Conservation (phyloP, 2,888 invertebrate species). For the Acanthopleura granulata region DNA sequence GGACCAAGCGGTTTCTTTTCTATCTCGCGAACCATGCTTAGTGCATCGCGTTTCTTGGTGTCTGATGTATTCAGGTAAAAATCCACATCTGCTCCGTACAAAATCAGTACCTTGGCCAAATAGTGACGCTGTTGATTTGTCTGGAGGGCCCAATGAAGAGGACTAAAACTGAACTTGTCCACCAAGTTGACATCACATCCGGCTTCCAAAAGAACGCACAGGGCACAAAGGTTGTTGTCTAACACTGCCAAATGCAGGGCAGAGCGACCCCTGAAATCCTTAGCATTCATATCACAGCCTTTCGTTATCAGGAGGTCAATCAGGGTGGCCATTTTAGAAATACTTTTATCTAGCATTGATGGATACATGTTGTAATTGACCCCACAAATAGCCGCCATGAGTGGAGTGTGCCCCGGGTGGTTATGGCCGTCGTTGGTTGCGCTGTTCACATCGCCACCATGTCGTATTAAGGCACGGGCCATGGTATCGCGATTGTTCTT, state of each 20-base stretch:
- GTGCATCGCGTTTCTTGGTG: background rate
- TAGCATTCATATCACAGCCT: slow-evolving; percentile 34
- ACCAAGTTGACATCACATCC: slow-evolving; percentile 32
- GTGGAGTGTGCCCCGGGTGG: slow-evolving; percentile 26
- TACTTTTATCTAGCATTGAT: background rate
- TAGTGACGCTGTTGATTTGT: slow-evolving; percentile 27
- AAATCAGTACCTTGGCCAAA: slow-evolving; percentile 32
- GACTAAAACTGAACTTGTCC: slow-evolving; percentile 30
- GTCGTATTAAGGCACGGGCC: slow-evolving; percentile 25
- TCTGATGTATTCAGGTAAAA: background rate
- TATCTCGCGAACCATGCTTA: background rate
- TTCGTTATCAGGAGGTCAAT: slow-evolving; percentile 29
- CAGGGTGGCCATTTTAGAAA: slow-evolving; percentile 30
- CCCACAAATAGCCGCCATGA: slow-evolving; percentile 36
- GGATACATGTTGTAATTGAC: background rate
- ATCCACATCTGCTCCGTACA: slow-evolving; percentile 33
- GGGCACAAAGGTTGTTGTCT: slow-evolving; percentile 28
- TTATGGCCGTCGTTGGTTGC: slow-evolving; percentile 25
- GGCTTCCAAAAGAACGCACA: slow-evolving; percentile 30
- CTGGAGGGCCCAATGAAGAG: slow-evolving; percentile 33
- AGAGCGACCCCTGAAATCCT: slow-evolving; percentile 31
- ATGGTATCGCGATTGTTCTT: slow-evolving; percentile 25
- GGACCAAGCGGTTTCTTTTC: background rate
- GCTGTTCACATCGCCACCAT: slow-evolving; percentile 30
- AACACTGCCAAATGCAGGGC: slow-evolving; percentile 37